Base-by-base conservation (phyloP, 2,888 invertebrate genomes). In the Lithophane ornitopus region DNA sequence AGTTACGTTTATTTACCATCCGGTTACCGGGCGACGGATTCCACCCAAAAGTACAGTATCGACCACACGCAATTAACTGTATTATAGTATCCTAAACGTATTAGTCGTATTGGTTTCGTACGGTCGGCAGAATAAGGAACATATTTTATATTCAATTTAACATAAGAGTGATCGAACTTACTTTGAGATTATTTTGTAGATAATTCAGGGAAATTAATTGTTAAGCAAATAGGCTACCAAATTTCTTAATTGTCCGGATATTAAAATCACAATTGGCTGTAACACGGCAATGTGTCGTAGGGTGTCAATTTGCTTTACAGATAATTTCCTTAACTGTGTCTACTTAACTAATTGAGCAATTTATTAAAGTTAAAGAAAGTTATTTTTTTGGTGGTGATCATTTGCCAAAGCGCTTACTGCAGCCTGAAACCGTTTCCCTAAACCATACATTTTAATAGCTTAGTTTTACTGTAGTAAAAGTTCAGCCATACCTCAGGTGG, bases 21-120 rank as follows among this genome's bases (percentile, higher is more conserved):
- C 73, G 46, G 81, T 86, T 88, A 91, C 83, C 81, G 72, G 52
- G 83, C 80, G 81, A 85, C 82, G 75, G 70, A 70, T 75, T 70
- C 78, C 81, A 82, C 85, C 90, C 89, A 88, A 93, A 76, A 72
- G 85, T 88, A 85, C 81, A 77, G 74, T 92, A 93, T 93, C 89
- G 93, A 93, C 91, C 88, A 85, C 72, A 75, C 69, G 68, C 82
- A 65, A 85, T 79, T 72, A 82, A 85, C 84, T 67, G 63, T 68
- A 59, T 58, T 68, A 44, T 44, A 58, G 61, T 67, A 73, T 70
- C 67, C 70, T 63, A 63, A 74, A 74, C 61, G 58, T 70, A 75
- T 72, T 52, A 70, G 66, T 41, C 26, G 46, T 77, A 77, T 73
- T 81, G 58, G 76, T 63, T 63, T 49, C 14, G 34, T 82, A 67